These are phyloP conservation scores for Loris lydekkerianus DNA, from an alignment of 2,797 vertebrate species.

Conservation along the genomic window DNA sequence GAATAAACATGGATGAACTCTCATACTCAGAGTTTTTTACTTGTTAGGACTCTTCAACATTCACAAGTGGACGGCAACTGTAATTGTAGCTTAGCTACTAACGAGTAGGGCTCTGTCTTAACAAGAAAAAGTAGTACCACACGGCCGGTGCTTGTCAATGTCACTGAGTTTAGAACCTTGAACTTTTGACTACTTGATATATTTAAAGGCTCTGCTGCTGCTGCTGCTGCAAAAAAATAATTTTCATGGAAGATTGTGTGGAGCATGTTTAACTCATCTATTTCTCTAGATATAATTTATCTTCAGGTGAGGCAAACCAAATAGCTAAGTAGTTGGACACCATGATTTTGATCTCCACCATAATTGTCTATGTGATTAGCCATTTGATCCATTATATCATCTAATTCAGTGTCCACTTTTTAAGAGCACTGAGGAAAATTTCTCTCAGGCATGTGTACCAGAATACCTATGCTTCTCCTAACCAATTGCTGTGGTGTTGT, in stretches of 20 bases:
- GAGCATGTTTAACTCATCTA: background rate
- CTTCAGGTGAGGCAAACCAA: background rate
- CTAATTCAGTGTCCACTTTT: background rate
- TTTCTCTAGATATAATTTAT: slow-evolving; percentile 25
- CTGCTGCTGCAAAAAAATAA: background rate
- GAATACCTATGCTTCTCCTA: background rate
- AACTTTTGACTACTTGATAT: slow-evolving; percentile 22
- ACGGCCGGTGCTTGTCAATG: background rate
- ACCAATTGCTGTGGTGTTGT: background rate
- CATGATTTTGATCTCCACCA: background rate
- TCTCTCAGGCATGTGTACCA: background rate
- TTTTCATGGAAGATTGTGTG: background rate
- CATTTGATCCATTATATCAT: background rate
- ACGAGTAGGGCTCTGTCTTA: background rate
- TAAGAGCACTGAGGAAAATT: background rate
- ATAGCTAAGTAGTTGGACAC: background rate
- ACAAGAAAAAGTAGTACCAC: background rate
- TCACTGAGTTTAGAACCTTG: background rate
- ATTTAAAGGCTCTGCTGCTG: background rate
- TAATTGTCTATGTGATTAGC: background rate
- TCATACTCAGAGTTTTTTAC: background rate
- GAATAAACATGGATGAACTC: background rate
- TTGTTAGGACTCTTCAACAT: background rate
- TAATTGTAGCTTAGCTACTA: background rate
- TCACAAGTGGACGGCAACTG: background rate